Evolutionary conservation across 2,888 invertebrate genomes (phyloP).

Genomic region (Entomobrya proxima): DNA sequence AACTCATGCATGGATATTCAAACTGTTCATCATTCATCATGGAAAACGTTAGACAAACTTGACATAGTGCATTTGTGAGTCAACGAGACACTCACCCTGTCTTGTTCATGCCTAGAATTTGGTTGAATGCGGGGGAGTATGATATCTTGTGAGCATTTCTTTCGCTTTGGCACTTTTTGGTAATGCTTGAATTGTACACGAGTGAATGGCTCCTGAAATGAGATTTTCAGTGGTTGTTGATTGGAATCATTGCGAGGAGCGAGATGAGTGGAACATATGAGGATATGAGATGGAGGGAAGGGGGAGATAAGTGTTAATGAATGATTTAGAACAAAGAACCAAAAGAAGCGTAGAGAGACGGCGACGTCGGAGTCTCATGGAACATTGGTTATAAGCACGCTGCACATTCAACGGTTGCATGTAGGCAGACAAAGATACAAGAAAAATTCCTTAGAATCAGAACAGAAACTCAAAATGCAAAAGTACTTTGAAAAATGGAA

Average conservation of each 20-base stretch:
- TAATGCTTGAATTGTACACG: background rate
- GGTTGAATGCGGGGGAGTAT: constrained; percentile 37
- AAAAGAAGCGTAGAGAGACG: too few relatives aligned
- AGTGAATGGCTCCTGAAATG: constrained; percentile 40
- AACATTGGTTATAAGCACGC: too few relatives aligned
- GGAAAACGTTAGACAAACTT: background rate
- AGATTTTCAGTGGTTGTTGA: constrained; percentile 48
- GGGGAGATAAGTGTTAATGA: constrained; percentile 55
- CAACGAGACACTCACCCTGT: background rate
- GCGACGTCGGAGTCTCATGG: too few relatives aligned
- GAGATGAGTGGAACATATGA: constrained; percentile 8
- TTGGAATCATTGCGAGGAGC: constrained; percentile 41
- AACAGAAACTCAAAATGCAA: background rate
- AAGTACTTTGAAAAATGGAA: background rate
- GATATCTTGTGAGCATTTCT: background rate
- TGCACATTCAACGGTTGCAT: too few relatives aligned
- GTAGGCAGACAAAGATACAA: too few relatives aligned
- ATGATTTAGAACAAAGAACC: constrained; percentile 65
- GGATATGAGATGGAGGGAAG: background rate
- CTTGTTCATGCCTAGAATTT: background rate
- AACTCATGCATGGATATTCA: background rate
- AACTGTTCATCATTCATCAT: background rate
- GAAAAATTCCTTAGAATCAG: too few relatives aligned
- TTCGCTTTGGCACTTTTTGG: background rate
- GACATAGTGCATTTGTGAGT: constrained; percentile 6